These are phyloP conservation scores for Erethizon dorsatum DNA, from an alignment of 2,797 vertebrate genomes.

Conservation along the genomic window DNA sequence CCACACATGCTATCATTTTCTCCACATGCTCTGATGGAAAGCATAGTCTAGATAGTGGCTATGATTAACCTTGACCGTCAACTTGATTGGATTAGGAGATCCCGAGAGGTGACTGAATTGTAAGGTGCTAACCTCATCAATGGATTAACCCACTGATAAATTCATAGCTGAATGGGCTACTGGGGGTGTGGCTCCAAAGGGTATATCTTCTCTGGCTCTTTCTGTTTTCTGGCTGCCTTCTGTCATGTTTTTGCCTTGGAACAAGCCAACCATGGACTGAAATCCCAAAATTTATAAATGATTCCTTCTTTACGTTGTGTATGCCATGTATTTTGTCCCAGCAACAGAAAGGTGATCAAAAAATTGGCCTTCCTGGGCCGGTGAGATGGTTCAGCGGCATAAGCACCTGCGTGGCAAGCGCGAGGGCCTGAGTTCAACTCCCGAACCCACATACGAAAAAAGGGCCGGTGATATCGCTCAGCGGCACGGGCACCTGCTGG, in stretches of 20 bases:
- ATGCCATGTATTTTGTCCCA: not conserved
- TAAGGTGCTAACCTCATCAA: not conserved
- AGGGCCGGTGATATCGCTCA: too few relatives aligned
- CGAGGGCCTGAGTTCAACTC: too few relatives aligned
- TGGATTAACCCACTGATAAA: not conserved
- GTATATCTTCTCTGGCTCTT: not conserved
- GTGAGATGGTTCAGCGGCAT: too few relatives aligned
- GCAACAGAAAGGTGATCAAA: not conserved
- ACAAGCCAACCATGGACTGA: not conserved
- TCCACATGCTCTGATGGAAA: not conserved
- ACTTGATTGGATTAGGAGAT: not conserved
- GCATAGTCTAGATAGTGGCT: not conserved
- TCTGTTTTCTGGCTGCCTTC: not conserved
- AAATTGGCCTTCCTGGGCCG: not conserved
- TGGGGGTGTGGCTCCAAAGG: not conserved
- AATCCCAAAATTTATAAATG: not conserved
- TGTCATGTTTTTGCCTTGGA: not conserved
- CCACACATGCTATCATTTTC: not conserved
- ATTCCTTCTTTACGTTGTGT: not conserved
- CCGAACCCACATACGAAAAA: too few relatives aligned
- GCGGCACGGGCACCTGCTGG: too few relatives aligned
- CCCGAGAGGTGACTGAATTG: not conserved
- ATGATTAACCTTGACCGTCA: not conserved
- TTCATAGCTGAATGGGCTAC: not conserved
- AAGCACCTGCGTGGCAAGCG: too few relatives aligned